Evolutionary conservation across 2,888 invertebrate species (phyloP), one percentile per base, ranked within the genome.

Genomic region (Nemurella pictetii): DNA sequence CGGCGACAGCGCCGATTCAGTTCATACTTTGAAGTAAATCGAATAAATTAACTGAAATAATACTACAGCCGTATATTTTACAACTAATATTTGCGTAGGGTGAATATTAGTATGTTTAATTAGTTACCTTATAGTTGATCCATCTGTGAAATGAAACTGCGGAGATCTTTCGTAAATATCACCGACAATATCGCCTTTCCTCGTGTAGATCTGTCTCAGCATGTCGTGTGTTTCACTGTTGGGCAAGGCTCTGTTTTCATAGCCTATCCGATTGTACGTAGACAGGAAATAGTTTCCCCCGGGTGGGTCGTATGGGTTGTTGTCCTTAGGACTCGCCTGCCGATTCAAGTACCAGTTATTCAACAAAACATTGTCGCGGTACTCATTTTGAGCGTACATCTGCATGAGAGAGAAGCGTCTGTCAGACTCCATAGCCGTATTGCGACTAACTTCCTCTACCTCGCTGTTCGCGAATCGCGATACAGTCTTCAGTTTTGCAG

Each of bases 241-340:
- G 7, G 78, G 78, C 30, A 78, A 28, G 7, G 29, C 26, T n/a
- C 30, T 78, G 5, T 26, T n/a, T 30, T 78, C 29, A 78, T 78
- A 27, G 7, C 78, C 78, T 5, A 78, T 28, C 4, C 78, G 26
- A 78, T 78, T 78, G 28, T 78, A 78, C 78, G 78, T 78, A 3
- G 78, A 78, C 78, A 78, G 30, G 30, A 78, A 78, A 27, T 78
- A 78, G 20, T n/a, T 78, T 0, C 78, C 78, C 15, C 78, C 78
- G 4, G 78, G 78, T n/a, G 28, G 30, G 7, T n/a, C 9, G n/a
- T 78, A 78, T 1, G 78, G 78, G 30, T 78, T 29, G 28, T 78
- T 78, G 28, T 78, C 78, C 28, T 78, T 78, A 12, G 78, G 78
- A 78, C 28, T 29, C 4, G 78, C 78, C 30, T 78, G 29, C n/a